Base-by-base conservation (phyloP, 2,113 vertebrate genomes). In the Vombatus ursinus region DNA sequence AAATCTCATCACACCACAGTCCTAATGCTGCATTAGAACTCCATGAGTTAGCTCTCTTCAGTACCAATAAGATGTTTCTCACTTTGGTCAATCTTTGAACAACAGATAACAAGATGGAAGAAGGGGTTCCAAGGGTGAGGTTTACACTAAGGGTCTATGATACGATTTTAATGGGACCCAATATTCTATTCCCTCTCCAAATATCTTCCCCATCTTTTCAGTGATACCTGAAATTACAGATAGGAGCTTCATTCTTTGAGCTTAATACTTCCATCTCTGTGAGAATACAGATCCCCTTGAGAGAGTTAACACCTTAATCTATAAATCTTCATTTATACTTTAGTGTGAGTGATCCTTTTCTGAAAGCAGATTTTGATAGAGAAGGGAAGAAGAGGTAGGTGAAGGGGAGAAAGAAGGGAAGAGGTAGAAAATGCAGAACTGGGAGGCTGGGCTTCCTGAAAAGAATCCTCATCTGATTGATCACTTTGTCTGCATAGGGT, bases 381-480 rank as follows among this genome's bases (percentile, higher is more conserved):
- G 49, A 90, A 37, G 90, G 49, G 90, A 37, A 91, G 26, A 91
- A 51, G 90, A 31, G 37, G 37, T 91, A 1, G 2, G 26, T 19
- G 31, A 91, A 50, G 37, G 50, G 19, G 28, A 51, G 37, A 37
- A 24, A 91, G 50, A 48, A 50, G 90, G 3, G 25, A 91, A 37
- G 37, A 28, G 90, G 49, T 50, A 52, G 96, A 97, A 97, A 44
- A 97, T 26, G 52, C 91, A 97, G 48, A 95, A 95, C 92, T 96
- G 95, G 90, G 95, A 48, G 22, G n/a, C 96, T 91, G 23, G 52
- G 61, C 31, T 77, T 77, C n/a, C 37, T 77, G 31, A 77, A 77
- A 77, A 77, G 61, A n/a, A n/a, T n/a, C 4, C 12, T 77, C 14
- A n/a, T 4, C 14, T 77, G 16, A 77, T 19, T 19, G 12, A 77